Conservation (phyloP, 2,113 vertebrate genomes). For the Brienomyrus brachyistius region DNA sequence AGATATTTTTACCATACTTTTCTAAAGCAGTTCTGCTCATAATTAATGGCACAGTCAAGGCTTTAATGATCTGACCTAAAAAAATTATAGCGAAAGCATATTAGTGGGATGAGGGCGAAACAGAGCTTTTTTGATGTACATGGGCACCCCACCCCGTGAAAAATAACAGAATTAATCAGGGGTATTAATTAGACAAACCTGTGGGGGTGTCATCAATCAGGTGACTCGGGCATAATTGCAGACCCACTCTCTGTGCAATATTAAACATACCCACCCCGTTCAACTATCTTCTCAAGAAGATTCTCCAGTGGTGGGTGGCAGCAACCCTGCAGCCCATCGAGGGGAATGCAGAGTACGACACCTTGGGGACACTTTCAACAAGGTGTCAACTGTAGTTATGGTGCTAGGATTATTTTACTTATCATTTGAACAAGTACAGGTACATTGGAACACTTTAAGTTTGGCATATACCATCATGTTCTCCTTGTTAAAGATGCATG, state of each 20-base stretch:
- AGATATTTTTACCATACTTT: conserved; percentile 5
- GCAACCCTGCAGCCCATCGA: neutral
- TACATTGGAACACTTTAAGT: neutral
- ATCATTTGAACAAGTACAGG: neutral
- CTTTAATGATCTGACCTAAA: conserved; percentile 24
- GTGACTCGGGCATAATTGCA: conserved; percentile 13
- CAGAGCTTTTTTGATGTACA: conserved; percentile 39
- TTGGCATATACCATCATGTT: neutral
- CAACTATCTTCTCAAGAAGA: neutral
- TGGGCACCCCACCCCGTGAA: conserved; percentile 11
- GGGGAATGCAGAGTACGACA: neutral
- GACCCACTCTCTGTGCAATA: neutral
- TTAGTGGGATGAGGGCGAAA: conserved; percentile 7
- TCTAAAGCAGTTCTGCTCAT: conserved; percentile 1
- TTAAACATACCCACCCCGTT: neutral
- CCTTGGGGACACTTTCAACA: neutral
- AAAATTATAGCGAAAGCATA: neutral
- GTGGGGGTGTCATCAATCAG: conserved; percentile 41
- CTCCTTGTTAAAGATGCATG: neutral
- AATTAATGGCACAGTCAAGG: neutral
- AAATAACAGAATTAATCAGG: conserved; percentile 36
- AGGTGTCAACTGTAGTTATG: neutral
- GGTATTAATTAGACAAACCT: conserved; percentile 54
- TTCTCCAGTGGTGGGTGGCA: neutral
- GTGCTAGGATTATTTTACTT: neutral